phyloP scores from a whole-genome alignment of 1,140 invertebrate genomes.

The Lepidurus packardi region DNA sequence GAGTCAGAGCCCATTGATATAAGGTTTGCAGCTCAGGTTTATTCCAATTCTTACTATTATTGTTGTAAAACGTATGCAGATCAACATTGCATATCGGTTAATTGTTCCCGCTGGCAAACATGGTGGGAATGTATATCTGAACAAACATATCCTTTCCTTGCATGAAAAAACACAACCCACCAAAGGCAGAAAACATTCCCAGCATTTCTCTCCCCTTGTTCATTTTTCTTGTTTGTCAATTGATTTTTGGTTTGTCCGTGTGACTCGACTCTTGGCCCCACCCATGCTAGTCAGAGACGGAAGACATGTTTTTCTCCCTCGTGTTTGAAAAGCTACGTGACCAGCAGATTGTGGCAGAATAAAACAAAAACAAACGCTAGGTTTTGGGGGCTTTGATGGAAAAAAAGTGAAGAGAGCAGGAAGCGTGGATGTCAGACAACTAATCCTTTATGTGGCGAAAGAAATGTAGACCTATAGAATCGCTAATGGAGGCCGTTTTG shows the following conservation, averaged over 20 bases:
- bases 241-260: neutral
- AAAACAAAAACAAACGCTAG: neutral
- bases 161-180: neutral
- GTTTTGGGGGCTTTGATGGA: neutral
- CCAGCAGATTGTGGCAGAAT: neutral
- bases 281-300: slow-evolving; percentile 16
- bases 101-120: neutral
- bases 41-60: neutral
- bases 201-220: neutral
- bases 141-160: neutral
- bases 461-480: neutral
- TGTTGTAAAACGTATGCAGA: neutral
- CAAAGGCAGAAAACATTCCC: neutral
- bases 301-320: neutral
- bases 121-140: neutral
- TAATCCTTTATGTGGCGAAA: slow-evolving; percentile 9
- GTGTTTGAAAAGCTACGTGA: neutral
- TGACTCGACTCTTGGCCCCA: slow-evolving; percentile 15
- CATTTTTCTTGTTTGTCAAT: neutral
- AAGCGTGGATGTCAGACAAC: neutral
- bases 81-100: neutral
- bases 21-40: slow-evolving; percentile 6
- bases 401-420: neutral
- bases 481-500: neutral
- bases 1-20: too few relatives aligned